Conservation (phyloP, 2,113 vertebrate genomes). For the Chaetura pelagica region DNA sequence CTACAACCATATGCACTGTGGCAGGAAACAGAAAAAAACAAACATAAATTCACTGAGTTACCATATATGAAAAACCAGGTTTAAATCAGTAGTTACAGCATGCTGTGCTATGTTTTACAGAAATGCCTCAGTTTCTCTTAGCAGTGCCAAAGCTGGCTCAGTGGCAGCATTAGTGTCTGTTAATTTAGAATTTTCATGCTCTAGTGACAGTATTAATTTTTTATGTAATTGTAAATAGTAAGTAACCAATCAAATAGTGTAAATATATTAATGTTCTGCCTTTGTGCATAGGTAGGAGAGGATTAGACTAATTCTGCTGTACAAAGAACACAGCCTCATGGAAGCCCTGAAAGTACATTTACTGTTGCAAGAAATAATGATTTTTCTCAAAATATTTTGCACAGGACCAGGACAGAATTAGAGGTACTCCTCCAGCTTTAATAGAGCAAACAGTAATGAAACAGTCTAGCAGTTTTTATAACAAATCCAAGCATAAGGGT, state of each 20-base stretch:
- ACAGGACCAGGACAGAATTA: slow-evolving; percentile 2
- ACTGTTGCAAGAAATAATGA: slow-evolving; percentile 10
- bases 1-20: neutral
- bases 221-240: slow-evolving; percentile 75
- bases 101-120: neutral
- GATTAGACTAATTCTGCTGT: slow-evolving; percentile 70
- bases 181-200: slow-evolving; percentile 79
- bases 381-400: slow-evolving; percentile 23
- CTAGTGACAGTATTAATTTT: slow-evolving; percentile 71
- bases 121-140: slow-evolving; percentile 72
- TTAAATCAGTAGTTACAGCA: slow-evolving; percentile 40
- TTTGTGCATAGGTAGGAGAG: slow-evolving; percentile 71
- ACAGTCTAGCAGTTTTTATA: neutral
- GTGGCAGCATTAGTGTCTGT: slow-evolving; percentile 63
- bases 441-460: neutral
- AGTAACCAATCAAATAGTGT: slow-evolving; percentile 74
- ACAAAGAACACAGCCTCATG: slow-evolving; percentile 49
- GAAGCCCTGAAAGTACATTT: slow-evolving; percentile 22
- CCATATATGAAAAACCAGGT: slow-evolving; percentile 42
- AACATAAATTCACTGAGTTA: slow-evolving; percentile 39
- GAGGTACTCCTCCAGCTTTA: neutral
- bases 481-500: neutral
- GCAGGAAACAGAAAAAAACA: slow-evolving; percentile 46
- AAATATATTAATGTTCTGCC: slow-evolving; percentile 74
- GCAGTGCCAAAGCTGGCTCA: slow-evolving; percentile 30